Evolutionary conservation across 2,888 invertebrate genomes (phyloP).

Genomic region (Bombyx huttoni): DNA sequence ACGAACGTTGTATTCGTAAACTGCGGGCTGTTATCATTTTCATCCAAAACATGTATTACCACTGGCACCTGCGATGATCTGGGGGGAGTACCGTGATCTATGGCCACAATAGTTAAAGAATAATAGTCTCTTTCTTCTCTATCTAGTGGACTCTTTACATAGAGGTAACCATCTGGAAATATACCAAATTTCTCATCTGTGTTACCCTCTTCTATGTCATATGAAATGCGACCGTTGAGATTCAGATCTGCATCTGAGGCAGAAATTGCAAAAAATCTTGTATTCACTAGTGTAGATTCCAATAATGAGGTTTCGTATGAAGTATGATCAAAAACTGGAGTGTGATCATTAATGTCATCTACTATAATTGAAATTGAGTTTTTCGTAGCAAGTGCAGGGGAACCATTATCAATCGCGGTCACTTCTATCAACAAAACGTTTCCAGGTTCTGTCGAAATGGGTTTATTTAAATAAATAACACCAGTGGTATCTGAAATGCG

Average conservation of each 20-base stretch:
- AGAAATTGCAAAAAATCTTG: slow-evolving; percentile 89
- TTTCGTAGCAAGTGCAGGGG: slow-evolving; percentile 80
- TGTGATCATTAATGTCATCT: slow-evolving; percentile 95
- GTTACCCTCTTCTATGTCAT: slow-evolving; percentile 90
- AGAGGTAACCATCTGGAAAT: slow-evolving; percentile 94
- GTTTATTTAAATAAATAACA: slow-evolving; percentile 88
- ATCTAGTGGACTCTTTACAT: slow-evolving; percentile 88
- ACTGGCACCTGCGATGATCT: slow-evolving; percentile 90
- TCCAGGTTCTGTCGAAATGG: slow-evolving; percentile 82
- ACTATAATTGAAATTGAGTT: slow-evolving; percentile 81
- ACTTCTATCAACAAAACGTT: slow-evolving; percentile 82
- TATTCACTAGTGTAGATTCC: slow-evolving; percentile 93
- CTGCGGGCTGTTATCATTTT: slow-evolving; percentile 95
- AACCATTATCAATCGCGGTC: slow-evolving; percentile 88
- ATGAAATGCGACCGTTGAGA: slow-evolving; percentile 83
- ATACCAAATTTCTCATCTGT: slow-evolving; percentile 89
- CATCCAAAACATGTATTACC: slow-evolving; percentile 93
- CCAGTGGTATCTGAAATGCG: slow-evolving; percentile 89
- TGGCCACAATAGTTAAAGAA: slow-evolving; percentile 87
- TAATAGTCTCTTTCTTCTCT: slow-evolving; percentile 94
- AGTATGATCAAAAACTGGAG: slow-evolving; percentile 92
- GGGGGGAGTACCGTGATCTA: slow-evolving; percentile 83
- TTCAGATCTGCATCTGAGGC: slow-evolving; percentile 93
- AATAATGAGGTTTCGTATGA: slow-evolving; percentile 93
- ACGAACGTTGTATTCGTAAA: slow-evolving; percentile 93